Percentiles rank a stretch among this genome's conserved stretches.
Conservation (phyloP, 2,797 vertebrate genomes). For the Toxotes lorentzi region DNA sequence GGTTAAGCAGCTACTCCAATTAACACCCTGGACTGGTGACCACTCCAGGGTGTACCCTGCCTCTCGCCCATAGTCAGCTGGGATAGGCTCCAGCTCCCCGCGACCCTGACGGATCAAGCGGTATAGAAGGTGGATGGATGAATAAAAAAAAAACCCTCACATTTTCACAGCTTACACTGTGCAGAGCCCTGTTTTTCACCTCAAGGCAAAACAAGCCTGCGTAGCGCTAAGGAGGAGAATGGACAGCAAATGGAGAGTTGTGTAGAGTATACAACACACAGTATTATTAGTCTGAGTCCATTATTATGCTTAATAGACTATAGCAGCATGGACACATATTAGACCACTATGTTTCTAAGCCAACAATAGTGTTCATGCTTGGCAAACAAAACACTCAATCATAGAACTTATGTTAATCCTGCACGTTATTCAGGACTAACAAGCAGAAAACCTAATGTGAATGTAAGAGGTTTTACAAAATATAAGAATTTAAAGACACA, state of each 20-base stretch:
- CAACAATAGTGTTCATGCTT: constrained; percentile 49
- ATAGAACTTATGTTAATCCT: constrained; percentile 15
- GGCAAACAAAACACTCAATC: constrained; percentile 42
- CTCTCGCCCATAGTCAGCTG: too few relatives aligned
- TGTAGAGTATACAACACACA: constrained; percentile 50
- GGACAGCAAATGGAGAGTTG: constrained; percentile 61
- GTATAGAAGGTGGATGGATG: too few relatives aligned
- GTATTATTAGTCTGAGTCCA: constrained; percentile 64
- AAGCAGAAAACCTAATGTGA: not conserved
- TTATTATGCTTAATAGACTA: constrained; percentile 10
- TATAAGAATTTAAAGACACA: constrained; percentile 17
- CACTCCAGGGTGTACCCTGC: too few relatives aligned
- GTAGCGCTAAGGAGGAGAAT: constrained; percentile 52
- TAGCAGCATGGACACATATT: constrained; percentile 47
- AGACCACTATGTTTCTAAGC: constrained; percentile 22
- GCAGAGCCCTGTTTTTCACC: constrained; percentile 53
- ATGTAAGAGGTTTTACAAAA: constrained; percentile 34
- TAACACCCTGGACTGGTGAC: too few relatives aligned
- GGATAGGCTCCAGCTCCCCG: too few relatives aligned
- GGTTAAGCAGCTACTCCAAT: too few relatives aligned
- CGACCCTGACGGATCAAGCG: too few relatives aligned
- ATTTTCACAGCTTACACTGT: constrained; percentile 25
- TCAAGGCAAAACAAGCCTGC: constrained; percentile 49
- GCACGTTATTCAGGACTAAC: constrained; percentile 32
- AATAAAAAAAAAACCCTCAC: not conserved